Conservation (phyloP, 1,140 invertebrate genomes). For the Oncopodura yosiiana region DNA sequence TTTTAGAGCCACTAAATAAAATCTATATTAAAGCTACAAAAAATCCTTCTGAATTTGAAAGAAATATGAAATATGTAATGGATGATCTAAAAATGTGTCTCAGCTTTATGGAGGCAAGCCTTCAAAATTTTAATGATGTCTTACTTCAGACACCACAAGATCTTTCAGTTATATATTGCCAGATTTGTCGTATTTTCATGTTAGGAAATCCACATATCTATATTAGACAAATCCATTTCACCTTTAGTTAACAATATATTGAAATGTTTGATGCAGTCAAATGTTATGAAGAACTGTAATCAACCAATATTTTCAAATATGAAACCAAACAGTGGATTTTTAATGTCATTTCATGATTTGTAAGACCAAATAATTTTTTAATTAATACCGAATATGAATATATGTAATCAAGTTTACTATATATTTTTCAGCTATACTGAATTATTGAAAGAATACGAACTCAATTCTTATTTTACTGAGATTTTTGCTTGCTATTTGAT, state of each 20-base stretch:
- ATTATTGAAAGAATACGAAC: slow-evolving; percentile 8
- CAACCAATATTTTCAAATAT: too few species aligned
- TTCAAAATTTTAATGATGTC: slow-evolving; percentile 1
- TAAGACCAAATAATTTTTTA: too few species aligned
- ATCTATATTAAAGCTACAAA: background rate
- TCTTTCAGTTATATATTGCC: slow-evolving; percentile 6
- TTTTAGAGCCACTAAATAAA: slow-evolving; percentile 15
- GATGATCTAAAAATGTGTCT: too few species aligned
- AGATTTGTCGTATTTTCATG: slow-evolving; percentile 13
- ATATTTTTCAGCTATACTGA: slow-evolving; percentile 12
- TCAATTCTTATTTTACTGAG: slow-evolving; percentile 22
- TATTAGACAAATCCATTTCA: background rate
- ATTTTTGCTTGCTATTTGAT: slow-evolving; percentile 12
- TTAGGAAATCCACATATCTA: background rate
- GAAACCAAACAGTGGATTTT: too few species aligned
- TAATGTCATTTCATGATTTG: too few species aligned
- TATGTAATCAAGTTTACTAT: background rate
- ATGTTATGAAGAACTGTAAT: too few species aligned
- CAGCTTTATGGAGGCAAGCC: background rate
- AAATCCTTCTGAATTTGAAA: background rate
- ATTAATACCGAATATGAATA: too few species aligned
- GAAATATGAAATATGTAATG: background rate
- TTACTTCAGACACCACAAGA: slow-evolving; percentile 9
- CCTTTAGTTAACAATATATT: too few species aligned
- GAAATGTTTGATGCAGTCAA: too few species aligned